phyloP scores from a whole-genome alignment of 2,113 vertebrate species.

The Laticauda colubrina region DNA sequence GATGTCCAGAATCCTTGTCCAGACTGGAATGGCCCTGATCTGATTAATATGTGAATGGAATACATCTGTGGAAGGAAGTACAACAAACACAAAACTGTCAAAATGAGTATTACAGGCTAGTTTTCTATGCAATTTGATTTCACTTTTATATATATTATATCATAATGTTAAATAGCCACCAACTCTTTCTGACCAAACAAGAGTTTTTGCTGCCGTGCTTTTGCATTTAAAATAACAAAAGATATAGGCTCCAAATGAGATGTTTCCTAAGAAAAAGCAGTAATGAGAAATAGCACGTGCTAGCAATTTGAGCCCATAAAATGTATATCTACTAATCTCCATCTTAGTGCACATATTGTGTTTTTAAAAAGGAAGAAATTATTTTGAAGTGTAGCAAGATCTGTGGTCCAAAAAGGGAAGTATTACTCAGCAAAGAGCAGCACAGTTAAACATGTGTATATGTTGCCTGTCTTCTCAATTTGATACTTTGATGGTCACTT shows the following conservation, averaged over 20 bases:
- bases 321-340: slow-evolving; percentile 27
- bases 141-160: background rate
- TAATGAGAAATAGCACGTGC: slow-evolving; percentile 56
- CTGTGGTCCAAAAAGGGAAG: slow-evolving; percentile 28
- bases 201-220: slow-evolving; percentile 25
- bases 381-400: slow-evolving; percentile 34
- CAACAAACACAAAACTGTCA: background rate
- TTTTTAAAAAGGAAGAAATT: slow-evolving; percentile 48
- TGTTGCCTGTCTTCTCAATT: slow-evolving; percentile 33
- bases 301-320: slow-evolving; percentile 50
- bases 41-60: background rate
- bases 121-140: background rate
- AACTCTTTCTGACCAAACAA: background rate
- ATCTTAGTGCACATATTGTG: slow-evolving; percentile 42
- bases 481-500: slow-evolving; percentile 33
- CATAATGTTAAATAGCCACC: background rate
- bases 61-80: background rate
- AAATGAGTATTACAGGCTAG: background rate
- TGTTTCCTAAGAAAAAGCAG: slow-evolving; percentile 39
- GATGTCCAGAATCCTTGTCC: background rate
- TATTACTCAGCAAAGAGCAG: slow-evolving; percentile 39
- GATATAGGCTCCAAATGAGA: slow-evolving; percentile 35
- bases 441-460: slow-evolving; percentile 32
- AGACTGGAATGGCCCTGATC: background rate
- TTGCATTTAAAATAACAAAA: slow-evolving; percentile 36